Base-by-base conservation (phyloP, 2,888 invertebrate genomes). In the Slavum lentiscoides region DNA sequence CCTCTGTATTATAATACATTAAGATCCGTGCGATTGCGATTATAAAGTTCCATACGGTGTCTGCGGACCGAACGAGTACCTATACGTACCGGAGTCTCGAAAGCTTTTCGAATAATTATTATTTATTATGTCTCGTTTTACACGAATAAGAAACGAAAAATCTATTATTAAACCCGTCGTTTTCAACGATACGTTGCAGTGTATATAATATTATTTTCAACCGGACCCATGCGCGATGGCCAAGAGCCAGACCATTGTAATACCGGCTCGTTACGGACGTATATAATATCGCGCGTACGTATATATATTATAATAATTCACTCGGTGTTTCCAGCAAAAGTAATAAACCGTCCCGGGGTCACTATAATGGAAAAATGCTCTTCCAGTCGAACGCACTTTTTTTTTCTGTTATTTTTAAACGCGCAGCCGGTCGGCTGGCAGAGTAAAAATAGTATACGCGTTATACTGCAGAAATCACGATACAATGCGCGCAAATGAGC, bases 371-470 rank as follows among this genome's bases (percentile, higher is more conserved):
- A 4, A 66, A 77, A 70, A 58, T 13, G 55, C 21, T 30, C 7
- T 2, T 77, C 77, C 70, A 70, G 77, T 77, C 37, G 17, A 62
- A 70, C 55, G 69, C 53, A 55, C 30, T 77, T 77, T 69, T 1
- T 30, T 30, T 30, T 30, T 30, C 4, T 30, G 4, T 76, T 77
- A 77, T 77, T 77, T 77, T 70, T 77, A 70, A 70, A 37, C 53
- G 23, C 61, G 30, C 49, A 53, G 49, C 70, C 70, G 55, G 55
- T 55, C 62, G 62, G 77, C 39, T 37, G 19, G 6, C 37, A 15
- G 21, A 21, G 55, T 66, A 75, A 67, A 75, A 75, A 75, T 75
- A 75, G 74, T 39, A 19, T 15, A 19, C 53, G 39, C 6, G 15
- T n/a, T n/a, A n/a, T n/a, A n/a, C 30, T 19, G 37, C 37, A 39